Evolutionary conservation across 2,797 vertebrate species (phyloP).

Genomic region (Lagorchestes hirsutus): DNA sequence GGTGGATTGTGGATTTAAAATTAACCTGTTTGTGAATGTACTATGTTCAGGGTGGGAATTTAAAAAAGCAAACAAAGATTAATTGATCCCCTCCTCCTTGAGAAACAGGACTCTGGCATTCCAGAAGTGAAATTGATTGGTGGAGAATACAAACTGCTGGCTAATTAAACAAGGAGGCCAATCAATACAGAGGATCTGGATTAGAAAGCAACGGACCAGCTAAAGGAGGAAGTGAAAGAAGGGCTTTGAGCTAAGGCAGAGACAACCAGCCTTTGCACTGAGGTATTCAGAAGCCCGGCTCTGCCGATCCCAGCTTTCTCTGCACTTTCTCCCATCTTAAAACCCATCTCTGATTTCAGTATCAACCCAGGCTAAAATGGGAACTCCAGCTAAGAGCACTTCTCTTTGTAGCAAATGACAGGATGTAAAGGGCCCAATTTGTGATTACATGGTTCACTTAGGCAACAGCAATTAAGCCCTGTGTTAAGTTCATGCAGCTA

Average conservation of each 20-base stretch:
- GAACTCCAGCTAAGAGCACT: constrained; percentile 52
- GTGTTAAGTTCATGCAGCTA: constrained; percentile 70
- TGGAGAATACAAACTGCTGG: constrained; percentile 63
- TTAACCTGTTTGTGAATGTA: constrained; percentile 72
- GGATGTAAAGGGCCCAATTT: constrained; percentile 61
- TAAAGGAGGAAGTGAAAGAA: constrained; percentile 18
- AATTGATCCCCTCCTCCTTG: constrained; percentile 63
- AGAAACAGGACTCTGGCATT: constrained; percentile 66
- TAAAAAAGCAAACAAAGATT: constrained; percentile 76
- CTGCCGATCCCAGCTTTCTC: not conserved
- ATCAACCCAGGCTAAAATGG: constrained; percentile 63
- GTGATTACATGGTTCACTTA: constrained; percentile 72
- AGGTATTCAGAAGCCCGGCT: not conserved
- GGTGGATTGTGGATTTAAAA: constrained; percentile 74
- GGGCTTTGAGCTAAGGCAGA: constrained; percentile 21
- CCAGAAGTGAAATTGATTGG: constrained; percentile 72
- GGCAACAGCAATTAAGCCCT: constrained; percentile 74
- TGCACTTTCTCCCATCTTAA: constrained; percentile 6
- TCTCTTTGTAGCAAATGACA: constrained; percentile 57
- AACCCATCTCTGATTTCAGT: constrained; percentile 56
- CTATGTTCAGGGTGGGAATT: constrained; percentile 68
- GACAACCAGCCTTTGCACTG: not conserved
- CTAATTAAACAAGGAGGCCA: constrained; percentile 75
- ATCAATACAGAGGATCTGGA: constrained; percentile 60
- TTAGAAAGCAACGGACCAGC: constrained; percentile 34